Conservation (phyloP, 2,888 invertebrate species). For the Chalcis sispes region DNA sequence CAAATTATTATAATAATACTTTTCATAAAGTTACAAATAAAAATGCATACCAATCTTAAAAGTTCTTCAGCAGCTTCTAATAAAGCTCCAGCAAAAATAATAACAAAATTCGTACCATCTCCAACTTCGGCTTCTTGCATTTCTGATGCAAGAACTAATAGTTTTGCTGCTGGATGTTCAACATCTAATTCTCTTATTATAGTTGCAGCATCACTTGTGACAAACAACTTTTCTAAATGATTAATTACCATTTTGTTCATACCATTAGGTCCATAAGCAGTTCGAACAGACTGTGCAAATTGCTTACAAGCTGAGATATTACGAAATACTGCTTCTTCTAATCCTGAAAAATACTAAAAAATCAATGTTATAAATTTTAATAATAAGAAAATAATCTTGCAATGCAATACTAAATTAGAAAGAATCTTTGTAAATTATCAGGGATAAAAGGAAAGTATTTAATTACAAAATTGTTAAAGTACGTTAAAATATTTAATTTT, state of each 20-base stretch:
- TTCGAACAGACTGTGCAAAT: conserved; percentile 93
- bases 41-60: conserved; percentile 84
- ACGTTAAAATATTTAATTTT: too few relatives aligned
- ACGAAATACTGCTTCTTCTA: conserved; percentile 97
- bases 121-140: conserved; percentile 99
- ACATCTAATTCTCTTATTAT: conserved; percentile 97
- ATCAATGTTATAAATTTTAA: conserved; percentile 3
- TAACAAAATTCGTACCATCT: conserved; percentile 99
- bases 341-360: conserved; percentile 80
- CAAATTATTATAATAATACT: conserved; percentile 10
- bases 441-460: background rate
- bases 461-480: background rate
- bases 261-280: conserved; percentile 98
- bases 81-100: conserved; percentile 94
- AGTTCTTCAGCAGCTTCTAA: conserved; percentile 95
- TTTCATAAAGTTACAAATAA: background rate
- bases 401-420: too few relatives aligned
- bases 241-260: conserved; percentile 99
- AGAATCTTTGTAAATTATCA: background rate
- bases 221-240: conserved; percentile 98
- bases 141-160: conserved; percentile 96
- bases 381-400: background rate
- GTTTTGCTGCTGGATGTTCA: conserved; percentile 98
- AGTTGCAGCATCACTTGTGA: conserved; percentile 99
- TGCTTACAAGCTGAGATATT: conserved; percentile 98